Base-by-base conservation (phyloP, 2,797 vertebrate species). In the Buphagus erythrorhynchus region DNA sequence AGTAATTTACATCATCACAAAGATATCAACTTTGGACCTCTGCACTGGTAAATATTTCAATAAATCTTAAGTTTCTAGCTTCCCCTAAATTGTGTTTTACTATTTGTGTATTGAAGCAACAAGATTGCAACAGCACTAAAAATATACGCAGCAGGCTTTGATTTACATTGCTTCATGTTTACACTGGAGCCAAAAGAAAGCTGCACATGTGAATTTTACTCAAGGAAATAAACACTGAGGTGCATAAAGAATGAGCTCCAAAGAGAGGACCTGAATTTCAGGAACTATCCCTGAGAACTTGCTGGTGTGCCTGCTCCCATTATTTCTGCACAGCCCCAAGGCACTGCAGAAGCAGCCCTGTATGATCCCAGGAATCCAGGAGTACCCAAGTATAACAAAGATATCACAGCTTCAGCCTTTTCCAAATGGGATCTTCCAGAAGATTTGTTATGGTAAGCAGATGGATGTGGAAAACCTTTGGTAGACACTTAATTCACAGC, bases 191-290 rank as follows among this genome's bases (percentile, higher is more conserved):
- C 45, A 77, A 43, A 74, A 54, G 20, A 2, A 72, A 69, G 20
- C 71, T 55, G 29, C 15, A 22, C 25, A 25, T 2, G 11, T 48
- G 68, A 72, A 29, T 66, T 93, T 54, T 55, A 36, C 69, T 48
- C 19, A 8, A 29, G 74, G 66, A 72, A 86, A 61, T 16, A 19
- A 72, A 26, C 12, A 36, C n/a, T 10, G 28, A 18, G 61, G 16
- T 31, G 43, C 59, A 76, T 43, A 86, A 90, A 59, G 73, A 92
- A 86, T n/a, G 6, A 62, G 43, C 31, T 75, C 54, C 62, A 35
- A 74, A 55, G 69, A 45, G 17, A 94, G 45, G 71, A 87, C 74
- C 83, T 87, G 88, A 87, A 94, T 89, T 84, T 92, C 91, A 84
- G 73, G 88, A 90, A 65, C 16, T 58, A 22, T 36, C 52, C 80